Evolutionary conservation across 1,140 invertebrate genomes (phyloP), one percentile per base, ranked within the genome.

Genomic region (Hylaeus volcanicus): DNA sequence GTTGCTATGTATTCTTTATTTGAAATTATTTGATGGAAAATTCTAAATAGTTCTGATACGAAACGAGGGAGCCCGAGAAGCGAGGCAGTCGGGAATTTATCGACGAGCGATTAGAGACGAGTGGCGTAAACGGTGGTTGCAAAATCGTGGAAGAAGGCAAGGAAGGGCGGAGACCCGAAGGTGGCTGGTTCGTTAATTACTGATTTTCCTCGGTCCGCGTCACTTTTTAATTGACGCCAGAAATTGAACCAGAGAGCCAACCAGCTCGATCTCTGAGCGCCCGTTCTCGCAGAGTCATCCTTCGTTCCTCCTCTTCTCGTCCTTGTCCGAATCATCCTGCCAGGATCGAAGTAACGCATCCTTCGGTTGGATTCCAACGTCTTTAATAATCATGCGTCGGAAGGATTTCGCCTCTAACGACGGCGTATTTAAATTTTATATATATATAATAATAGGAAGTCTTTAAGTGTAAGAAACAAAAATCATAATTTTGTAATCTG

Each of bases 161-260:
- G 69, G 68, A 63, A 64, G 81, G 65, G 43, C 74, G 68, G 68
- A 56, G 53, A 51, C 53, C 26, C 73, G 64, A 75, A 80, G 77
- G 70, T 79, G 83, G 56, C 78, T 84, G 89, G 87, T 89, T 91
- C 90, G 90, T 92, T 93, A 92, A 93, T 92, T 92, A 92, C 91
- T 90, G 92, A 93, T 93, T 92, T 92, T 92, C 89, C 92, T 93
- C 91, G 92, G 91, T 93, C 89, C 91, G 89, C 89, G 91, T 92
- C 92, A 92, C 91, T 93, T 93, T 93, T 93, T 93, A 92, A 93
- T 93, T 93, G 92, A 93, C 90, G 90, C 91, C 91, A 92, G 92
- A 92, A 92, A 93, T 93, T 92, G 91, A 92, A 92, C 90, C 91
- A 61, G 86, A 78, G 86, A 83, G 55, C 80, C 14, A 81, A 26